These are phyloP conservation scores for Ciconia nigra DNA, from an alignment of 2,797 vertebrate genomes.

Conservation along the genomic window DNA sequence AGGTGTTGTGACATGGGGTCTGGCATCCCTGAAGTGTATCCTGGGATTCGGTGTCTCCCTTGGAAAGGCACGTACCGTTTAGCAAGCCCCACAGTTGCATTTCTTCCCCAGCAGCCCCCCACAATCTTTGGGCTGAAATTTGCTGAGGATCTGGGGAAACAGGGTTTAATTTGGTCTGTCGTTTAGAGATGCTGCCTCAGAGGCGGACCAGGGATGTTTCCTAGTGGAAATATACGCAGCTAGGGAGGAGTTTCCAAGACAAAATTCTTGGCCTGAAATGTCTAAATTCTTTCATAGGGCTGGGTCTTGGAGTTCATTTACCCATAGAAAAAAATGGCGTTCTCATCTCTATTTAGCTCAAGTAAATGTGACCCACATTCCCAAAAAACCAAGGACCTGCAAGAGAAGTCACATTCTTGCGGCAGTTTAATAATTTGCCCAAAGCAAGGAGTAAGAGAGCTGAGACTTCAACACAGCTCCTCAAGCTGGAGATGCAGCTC, in stretches of 20 bases:
- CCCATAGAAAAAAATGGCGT: neutral
- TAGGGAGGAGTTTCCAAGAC: neutral
- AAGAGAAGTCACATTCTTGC: neutral
- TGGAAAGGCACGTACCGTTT: neutral
- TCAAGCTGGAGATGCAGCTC: neutral
- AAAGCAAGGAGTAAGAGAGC: neutral
- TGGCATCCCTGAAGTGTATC: neutral
- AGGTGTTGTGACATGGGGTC: neutral
- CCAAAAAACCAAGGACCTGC: neutral
- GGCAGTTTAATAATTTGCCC: neutral
- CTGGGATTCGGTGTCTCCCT: neutral
- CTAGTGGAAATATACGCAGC: neutral
- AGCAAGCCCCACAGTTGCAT: neutral
- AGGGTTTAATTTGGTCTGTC: neutral
- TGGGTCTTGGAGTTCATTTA: neutral
- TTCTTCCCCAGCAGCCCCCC: neutral
- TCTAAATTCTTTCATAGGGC: neutral
- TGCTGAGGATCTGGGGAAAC: neutral
- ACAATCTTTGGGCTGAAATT: neutral
- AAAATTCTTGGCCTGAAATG: neutral
- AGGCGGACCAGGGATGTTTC: neutral
- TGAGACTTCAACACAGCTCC: neutral
- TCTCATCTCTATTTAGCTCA: neutral
- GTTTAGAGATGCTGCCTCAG: neutral
- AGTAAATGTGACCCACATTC: neutral